phyloP scores from a whole-genome alignment of 2,888 invertebrate genomes.

The Melitaea athalia region DNA sequence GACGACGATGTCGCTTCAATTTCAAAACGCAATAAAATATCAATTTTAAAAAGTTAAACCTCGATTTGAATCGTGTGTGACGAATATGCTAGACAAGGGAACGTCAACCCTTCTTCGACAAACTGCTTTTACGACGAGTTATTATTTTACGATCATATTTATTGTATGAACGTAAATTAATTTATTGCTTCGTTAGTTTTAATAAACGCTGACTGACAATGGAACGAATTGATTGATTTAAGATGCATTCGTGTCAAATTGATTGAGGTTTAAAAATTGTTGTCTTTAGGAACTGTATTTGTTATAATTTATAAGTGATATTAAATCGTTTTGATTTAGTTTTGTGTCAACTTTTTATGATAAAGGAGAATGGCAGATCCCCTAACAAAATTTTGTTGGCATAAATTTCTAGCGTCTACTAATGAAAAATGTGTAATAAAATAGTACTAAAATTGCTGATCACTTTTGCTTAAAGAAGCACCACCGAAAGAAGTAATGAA shows the following conservation, averaged over 20 bases:
- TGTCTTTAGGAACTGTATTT: background rate
- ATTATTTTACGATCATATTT: constrained; percentile 64
- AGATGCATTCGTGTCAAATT: background rate
- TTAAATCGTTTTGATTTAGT: background rate
- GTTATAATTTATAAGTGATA: background rate
- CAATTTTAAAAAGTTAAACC: constrained; percentile 78
- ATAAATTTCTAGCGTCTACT: too few relatives aligned
- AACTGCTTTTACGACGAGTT: constrained; percentile 79
- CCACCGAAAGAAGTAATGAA: too few relatives aligned
- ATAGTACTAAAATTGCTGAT: too few relatives aligned
- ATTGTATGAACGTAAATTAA: constrained; percentile 69
- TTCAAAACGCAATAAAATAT: constrained; percentile 64
- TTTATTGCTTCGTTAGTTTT: constrained; percentile 56
- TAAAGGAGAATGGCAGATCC: too few relatives aligned
- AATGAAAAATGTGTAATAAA: too few relatives aligned
- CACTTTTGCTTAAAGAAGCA: too few relatives aligned
- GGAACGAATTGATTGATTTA: constrained; percentile 13
- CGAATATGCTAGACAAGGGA: constrained; percentile 71
- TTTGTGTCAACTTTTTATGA: background rate
- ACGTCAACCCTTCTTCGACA: constrained; percentile 72
- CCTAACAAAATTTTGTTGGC: too few relatives aligned
- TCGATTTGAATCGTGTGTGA: constrained; percentile 78
- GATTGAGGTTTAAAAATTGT: background rate
- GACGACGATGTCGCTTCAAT: constrained; percentile 17
- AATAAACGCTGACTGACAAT: constrained; percentile 5